These are phyloP conservation scores for Latrodectus hesperus DNA, from an alignment of 2,888 invertebrate genomes.

Conservation along the genomic window DNA sequence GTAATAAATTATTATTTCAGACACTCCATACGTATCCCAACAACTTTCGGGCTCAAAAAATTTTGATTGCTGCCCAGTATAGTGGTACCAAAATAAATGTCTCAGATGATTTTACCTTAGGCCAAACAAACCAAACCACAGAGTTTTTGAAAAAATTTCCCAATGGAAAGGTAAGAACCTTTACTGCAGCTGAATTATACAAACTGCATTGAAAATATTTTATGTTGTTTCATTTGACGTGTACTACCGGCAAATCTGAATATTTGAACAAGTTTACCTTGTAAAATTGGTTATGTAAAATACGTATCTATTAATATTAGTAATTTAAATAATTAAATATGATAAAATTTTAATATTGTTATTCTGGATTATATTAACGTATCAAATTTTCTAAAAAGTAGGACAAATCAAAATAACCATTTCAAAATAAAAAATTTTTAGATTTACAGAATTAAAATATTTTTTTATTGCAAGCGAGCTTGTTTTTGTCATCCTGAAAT, in stretches of 20 bases:
- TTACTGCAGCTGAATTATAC: background rate
- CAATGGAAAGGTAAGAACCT: constrained; percentile 88
- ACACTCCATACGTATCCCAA: constrained; percentile 98
- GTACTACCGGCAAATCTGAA: background rate
- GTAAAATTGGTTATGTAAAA: background rate
- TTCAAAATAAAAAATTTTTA: no score
- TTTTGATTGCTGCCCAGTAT: constrained; percentile 97
- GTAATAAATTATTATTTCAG: constrained; percentile 77
- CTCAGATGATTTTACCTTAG: constrained; percentile 88
- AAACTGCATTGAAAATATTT: background rate
- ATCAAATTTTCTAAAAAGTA: no score
- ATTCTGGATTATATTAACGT: no score
- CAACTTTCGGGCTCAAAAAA: constrained; percentile 98
- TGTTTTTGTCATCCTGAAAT: no score
- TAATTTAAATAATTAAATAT: background rate
- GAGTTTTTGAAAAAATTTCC: constrained; percentile 95
- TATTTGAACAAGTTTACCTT: background rate
- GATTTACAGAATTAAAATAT: no score
- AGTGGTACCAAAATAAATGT: constrained; percentile 90
- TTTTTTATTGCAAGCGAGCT: no score
- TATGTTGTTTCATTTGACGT: background rate
- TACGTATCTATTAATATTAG: background rate
- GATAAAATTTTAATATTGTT: background rate
- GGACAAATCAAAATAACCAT: no score
- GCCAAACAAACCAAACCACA: constrained; percentile 91